A percentile compares a stretch with the other conserved stretches of the same genome.
These are phyloP conservation scores for Natrix natrix DNA, from an alignment of 2,797 vertebrate species.

Conservation along the genomic window DNA sequence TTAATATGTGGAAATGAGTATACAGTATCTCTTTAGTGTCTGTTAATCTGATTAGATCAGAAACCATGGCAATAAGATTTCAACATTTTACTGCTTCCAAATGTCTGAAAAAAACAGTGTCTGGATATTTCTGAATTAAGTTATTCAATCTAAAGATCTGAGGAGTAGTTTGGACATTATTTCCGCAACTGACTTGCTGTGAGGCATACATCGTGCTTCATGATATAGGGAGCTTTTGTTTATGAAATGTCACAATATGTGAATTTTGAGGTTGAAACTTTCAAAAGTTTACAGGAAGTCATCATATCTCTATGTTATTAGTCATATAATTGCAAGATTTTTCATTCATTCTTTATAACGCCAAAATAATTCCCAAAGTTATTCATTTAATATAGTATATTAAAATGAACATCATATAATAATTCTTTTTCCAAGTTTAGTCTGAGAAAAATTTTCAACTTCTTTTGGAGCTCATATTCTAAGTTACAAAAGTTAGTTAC, in stretches of 20 bases:
- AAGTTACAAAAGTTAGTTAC: neutral
- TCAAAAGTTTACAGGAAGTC: neutral
- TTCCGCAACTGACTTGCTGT: neutral
- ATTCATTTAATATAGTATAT: neutral
- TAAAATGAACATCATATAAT: neutral
- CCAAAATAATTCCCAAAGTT: neutral
- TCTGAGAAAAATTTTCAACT: neutral
- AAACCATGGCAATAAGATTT: neutral
- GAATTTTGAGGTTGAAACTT: neutral
- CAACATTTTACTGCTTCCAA: neutral
- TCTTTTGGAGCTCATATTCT: neutral
- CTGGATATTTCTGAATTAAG: neutral
- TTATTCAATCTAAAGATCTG: neutral
- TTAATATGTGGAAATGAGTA: neutral
- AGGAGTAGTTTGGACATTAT: neutral
- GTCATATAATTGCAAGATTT: conserved; percentile 6
- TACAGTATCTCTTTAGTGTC: neutral
- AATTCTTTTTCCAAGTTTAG: neutral
- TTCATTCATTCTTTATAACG: neutral
- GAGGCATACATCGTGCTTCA: neutral
- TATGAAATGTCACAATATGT: conserved; percentile 14
- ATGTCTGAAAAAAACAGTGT: neutral
- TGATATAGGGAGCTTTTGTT: neutral
- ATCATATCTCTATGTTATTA: neutral
- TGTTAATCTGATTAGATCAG: neutral